Base-by-base conservation (phyloP, 2,797 vertebrate species). In the Parotocinclus haroldoi region DNA sequence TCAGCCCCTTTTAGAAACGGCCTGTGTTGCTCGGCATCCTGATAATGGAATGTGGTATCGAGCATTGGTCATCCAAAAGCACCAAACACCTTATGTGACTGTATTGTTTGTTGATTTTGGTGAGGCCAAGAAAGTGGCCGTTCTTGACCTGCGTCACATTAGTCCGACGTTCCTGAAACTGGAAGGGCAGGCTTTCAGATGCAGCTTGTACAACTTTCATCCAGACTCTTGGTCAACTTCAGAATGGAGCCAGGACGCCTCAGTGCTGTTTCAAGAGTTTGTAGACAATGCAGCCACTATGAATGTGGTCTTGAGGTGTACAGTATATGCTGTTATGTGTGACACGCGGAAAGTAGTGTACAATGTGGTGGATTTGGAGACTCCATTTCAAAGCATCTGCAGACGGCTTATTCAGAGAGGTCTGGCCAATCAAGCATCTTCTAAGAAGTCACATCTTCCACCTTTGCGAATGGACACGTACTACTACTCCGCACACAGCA, bases 31-130 rank as follows among this genome's bases (percentile, higher is more conserved):
- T 46, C 89, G 86, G 73, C 91, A 92, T 71, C 87, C 90, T 0
- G 79, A 82, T 18, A 92, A 87, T 67, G 69, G 81, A 49, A 84
- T 87, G 66, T 99, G 97, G 97, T 96, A 93, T 84, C 92, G 97
- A 81, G 95, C 92, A 59, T 82, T 96, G 63, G 82, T 95, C 17
- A 71, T 90, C 75, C 75, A 79, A 17, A 89, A 81, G 56, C 72
- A 80, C 11, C 58, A 83, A 72, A 76, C 81, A 5, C 27, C 27
- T 0, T 72, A 85, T 9, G 89, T 93, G 7, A 87, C 92, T 54
- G 93, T 96, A 0, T 7, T 91, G 2, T 95, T 93, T 69, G 82
- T 98, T 48, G 97, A 99, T 80, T 97, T 93, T 51, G 97, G 97
- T 42, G 92, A 93, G 67, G 92, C 75, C 9, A 89, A 87, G 40